Evolutionary conservation across 2,888 invertebrate species (phyloP).

Genomic region (Sesia bembeciformis): DNA sequence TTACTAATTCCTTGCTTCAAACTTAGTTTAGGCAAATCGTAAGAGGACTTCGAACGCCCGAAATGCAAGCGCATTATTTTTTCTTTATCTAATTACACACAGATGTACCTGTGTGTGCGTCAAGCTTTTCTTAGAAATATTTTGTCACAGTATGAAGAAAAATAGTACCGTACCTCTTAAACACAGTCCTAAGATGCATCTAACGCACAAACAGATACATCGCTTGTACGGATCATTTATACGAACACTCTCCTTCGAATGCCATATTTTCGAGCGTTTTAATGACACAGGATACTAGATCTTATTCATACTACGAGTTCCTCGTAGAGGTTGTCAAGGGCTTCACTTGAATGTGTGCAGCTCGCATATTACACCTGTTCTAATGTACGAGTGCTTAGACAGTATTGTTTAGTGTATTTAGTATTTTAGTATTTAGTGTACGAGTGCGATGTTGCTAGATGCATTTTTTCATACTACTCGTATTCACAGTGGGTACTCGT

Average conservation of each 20-base stretch:
- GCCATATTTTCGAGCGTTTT: no score
- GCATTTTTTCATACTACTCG: constrained; percentile 46
- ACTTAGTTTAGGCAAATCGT: no score
- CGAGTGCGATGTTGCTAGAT: constrained; percentile 62
- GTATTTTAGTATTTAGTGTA: no score
- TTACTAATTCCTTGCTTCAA: no score
- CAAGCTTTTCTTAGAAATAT: constrained; percentile 40
- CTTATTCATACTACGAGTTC: not conserved
- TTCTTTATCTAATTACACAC: constrained; percentile 20
- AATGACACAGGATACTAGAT: no score
- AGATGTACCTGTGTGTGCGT: constrained; percentile 17
- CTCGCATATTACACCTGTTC: constrained; percentile 43
- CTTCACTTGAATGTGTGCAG: constrained; percentile 25
- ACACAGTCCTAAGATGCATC: no score
- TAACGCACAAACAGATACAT: no score
- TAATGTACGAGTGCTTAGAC: constrained; percentile 15
- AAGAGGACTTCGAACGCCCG: constrained; percentile 6
- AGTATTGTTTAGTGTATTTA: no score
- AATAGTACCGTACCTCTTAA: no score
- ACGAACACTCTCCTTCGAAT: no score
- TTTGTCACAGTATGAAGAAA: constrained; percentile 8
- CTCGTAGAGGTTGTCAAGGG: constrained; percentile 5
- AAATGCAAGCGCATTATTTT: constrained; percentile 33
- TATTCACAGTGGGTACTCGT: constrained; percentile 12
- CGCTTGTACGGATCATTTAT: no score